phyloP scores from a whole-genome alignment of 2,113 vertebrate genomes.

The Neodon shergylaensis region DNA sequence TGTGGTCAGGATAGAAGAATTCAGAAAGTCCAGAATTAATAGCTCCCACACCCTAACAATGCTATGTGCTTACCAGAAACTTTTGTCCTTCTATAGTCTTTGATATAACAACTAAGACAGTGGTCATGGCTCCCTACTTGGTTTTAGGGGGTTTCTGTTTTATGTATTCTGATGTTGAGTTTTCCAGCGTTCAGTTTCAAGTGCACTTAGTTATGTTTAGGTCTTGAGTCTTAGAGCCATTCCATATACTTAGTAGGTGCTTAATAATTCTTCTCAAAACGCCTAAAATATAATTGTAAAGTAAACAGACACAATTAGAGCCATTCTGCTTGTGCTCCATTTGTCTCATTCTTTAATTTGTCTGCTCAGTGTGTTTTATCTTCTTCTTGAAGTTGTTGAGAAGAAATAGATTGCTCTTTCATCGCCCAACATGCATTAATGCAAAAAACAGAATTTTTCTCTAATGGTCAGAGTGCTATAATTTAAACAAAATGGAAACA shows the following conservation, averaged over 20 bases:
- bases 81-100: background rate
- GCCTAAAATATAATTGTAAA: background rate
- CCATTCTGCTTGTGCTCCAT: background rate
- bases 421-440: conserved; percentile 44
- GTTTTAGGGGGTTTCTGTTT: background rate
- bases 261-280: conserved; percentile 14
- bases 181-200: background rate
- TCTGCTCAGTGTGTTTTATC: conserved; percentile 24
- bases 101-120: background rate
- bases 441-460: conserved; percentile 42
- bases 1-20: background rate
- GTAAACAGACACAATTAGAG: background rate
- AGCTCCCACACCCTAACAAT: background rate
- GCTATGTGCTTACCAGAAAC: background rate
- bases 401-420: conserved; percentile 54
- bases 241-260: background rate
- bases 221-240: background rate
- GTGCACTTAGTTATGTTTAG: conserved; percentile 13
- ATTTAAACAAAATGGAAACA: conserved; percentile 58
- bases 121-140: background rate
- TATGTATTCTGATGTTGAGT: background rate
- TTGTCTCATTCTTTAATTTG: conserved; percentile 7
- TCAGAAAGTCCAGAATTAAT: background rate
- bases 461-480: conserved; percentile 38
- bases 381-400: conserved; percentile 38